Base-by-base conservation (phyloP, 2,113 vertebrate species). In the Illadopsis cleaveri region DNA sequence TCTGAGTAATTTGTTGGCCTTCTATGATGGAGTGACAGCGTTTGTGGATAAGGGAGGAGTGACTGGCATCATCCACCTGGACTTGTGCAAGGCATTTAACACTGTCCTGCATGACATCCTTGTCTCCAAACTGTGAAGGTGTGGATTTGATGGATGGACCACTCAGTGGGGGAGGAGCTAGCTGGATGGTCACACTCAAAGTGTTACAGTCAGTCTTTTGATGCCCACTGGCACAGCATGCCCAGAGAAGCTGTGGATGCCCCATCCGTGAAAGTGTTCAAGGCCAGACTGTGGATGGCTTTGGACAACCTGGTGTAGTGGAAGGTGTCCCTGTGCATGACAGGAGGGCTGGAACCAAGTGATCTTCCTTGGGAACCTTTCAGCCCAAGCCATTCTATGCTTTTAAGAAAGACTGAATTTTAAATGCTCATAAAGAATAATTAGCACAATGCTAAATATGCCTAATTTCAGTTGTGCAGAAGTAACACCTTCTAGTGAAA, bases 21-120 rank as follows among this genome's bases (percentile, higher is more conserved):
- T 54, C 61, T 53, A 2, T 5, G 9, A 7, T 9, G 21, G 6
- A 11, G 11, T 47, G 25, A 61, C 20, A 82, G 20, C 0, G 0
- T 2, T 61, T 19, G 61, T 40, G n/a, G n/a, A 31, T 22, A 66
- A 40, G 30, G 25, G 21, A 53, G 24, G 10, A 54, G n/a, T 27
- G 40, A 27, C 24, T 19, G 40, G 8, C 45, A 30, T 53, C 45
- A 47, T 40, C 30, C 24, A 47, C 45, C 24, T 54, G 54, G 17
- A 68, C 45, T 30, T 54, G 42, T 40, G 38, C 22, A 58, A 64
- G 31, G 75, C 35, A 42, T 58, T 73, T 66, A 15, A 51, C 28
- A 15, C n/a, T 30, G 20, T 38, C 15, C 37, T 37, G 24, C 11
- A 33, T 21, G 23, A 28, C 44, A 68, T 18, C 38, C n/a, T 82